Conservation (phyloP, 2,888 invertebrate genomes). For the Ecliptopera silaceata region DNA sequence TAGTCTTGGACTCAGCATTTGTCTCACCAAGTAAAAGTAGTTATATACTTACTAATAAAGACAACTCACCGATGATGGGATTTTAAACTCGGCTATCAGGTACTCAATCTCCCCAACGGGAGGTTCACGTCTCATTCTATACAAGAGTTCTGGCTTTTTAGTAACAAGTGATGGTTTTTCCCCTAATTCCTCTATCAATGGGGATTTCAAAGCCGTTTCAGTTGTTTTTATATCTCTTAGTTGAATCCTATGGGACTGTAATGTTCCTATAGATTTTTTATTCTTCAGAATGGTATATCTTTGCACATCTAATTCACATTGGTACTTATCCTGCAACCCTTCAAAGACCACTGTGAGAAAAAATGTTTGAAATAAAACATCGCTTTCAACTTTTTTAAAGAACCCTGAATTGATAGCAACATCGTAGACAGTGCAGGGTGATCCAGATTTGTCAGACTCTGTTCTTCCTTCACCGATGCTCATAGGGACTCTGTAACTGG, state of each 20-base stretch:
- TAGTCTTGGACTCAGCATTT: too few species aligned
- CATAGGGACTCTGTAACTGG: slow-evolving; percentile 92
- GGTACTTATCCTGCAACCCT: slow-evolving; percentile 89
- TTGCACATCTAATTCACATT: slow-evolving; percentile 86
- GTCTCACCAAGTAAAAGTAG: too few species aligned
- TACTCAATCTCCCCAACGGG: slow-evolving; percentile 77
- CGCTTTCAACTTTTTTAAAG: slow-evolving; percentile 88
- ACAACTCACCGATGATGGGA: slow-evolving; percentile 81
- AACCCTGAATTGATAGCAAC: slow-evolving; percentile 92
- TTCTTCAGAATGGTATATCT: slow-evolving; percentile 87
- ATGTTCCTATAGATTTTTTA: slow-evolving; percentile 87
- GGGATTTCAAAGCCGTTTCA: slow-evolving; percentile 57
- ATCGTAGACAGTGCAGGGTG: slow-evolving; percentile 90
- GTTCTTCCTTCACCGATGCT: slow-evolving; percentile 92
- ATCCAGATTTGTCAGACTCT: slow-evolving; percentile 90
- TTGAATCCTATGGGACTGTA: slow-evolving; percentile 89
- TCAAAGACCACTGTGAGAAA: slow-evolving; percentile 91
- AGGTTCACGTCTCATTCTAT: slow-evolving; percentile 83
- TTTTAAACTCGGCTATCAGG: slow-evolving; percentile 84
- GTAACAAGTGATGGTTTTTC: slow-evolving; percentile 41
- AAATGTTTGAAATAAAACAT: slow-evolving; percentile 89
- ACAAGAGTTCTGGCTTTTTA: slow-evolving; percentile 76
- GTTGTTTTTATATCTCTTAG: slow-evolving; percentile 84
- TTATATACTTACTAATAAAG: not conserved
- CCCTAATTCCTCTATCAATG: slow-evolving; percentile 85